Percentiles rank a stretch among this genome's conserved stretches.
Evolutionary conservation across 2,888 invertebrate species (phyloP).

Genomic region (Eustalomyia histrio): DNA sequence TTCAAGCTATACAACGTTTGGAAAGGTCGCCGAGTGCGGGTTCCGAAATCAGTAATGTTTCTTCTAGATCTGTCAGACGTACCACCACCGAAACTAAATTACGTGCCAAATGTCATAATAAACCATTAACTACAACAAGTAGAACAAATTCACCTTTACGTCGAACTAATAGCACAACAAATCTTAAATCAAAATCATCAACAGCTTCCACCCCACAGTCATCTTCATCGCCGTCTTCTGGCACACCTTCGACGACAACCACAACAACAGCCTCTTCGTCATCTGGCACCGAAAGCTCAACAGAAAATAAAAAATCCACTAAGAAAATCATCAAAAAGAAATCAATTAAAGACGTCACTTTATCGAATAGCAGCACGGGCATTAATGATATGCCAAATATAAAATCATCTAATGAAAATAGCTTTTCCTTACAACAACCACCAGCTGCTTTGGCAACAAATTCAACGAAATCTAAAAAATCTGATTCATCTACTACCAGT

Average conservation of each 20-base stretch:
- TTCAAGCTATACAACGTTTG: conserved; percentile 67
- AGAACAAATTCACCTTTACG: conserved; percentile 43
- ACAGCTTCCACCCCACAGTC: conserved; percentile 38
- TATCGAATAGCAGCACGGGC: conserved; percentile 7
- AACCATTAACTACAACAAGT: conserved; percentile 52
- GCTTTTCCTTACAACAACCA: conserved; percentile 68
- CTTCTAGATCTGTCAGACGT: conserved; percentile 73
- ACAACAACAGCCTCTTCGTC: conserved; percentile 68
- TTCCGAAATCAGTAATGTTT: conserved; percentile 81
- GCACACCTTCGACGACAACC: conserved; percentile 1
- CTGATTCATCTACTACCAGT: conserved; percentile 53
- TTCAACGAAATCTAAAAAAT: conserved; percentile 35
- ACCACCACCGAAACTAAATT: conserved; percentile 79
- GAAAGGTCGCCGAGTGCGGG: conserved; percentile 80
- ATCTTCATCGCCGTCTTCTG: neutral
- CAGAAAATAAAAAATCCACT: conserved; percentile 70
- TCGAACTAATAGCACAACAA: conserved; percentile 76
- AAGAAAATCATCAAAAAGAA: conserved; percentile 73
- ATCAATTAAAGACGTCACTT: conserved; percentile 49
- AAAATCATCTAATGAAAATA: conserved; percentile 70
- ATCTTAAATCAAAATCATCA: conserved; percentile 77
- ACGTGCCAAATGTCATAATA: conserved; percentile 71
- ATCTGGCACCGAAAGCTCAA: conserved; percentile 75
- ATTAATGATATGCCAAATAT: conserved; percentile 64
- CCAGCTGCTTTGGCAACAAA: conserved; percentile 65